Percentiles rank a stretch among this genome's conserved stretches.
These are phyloP conservation scores for Epizoanthus illoricatus DNA, from an alignment of 92 coral and sea anemone genomes.

Conservation along the genomic window DNA sequence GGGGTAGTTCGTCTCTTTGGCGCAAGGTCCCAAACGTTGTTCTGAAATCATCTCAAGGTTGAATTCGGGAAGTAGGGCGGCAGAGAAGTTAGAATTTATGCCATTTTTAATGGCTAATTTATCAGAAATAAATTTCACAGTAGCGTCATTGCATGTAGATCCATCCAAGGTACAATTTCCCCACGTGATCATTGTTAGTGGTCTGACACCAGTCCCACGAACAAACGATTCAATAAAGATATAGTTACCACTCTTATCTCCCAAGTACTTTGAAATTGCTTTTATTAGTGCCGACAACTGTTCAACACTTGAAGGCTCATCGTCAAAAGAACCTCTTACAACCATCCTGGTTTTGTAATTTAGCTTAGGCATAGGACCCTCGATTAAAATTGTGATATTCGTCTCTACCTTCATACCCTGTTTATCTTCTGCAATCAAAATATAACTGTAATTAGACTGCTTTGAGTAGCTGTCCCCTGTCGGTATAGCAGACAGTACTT, in stretches of 20 bases:
- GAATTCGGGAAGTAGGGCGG: slow-evolving; percentile 63
- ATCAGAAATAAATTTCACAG: slow-evolving; percentile 4
- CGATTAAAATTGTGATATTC: slow-evolving; percentile 22
- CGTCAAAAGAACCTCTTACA: slow-evolving; percentile 21
- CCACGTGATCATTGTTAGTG: slow-evolving; percentile 32
- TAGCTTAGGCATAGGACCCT: slow-evolving; percentile 9
- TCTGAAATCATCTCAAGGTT: slow-evolving; percentile 50
- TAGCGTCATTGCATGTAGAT: slow-evolving; percentile 33
- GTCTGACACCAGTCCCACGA: slow-evolving; percentile 39
- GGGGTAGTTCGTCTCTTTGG: slow-evolving; percentile 34
- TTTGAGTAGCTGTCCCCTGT: slow-evolving; percentile 25
- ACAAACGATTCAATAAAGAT: slow-evolving; percentile 33
- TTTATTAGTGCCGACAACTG: slow-evolving; percentile 5
- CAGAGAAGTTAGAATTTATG: slow-evolving; percentile 60
- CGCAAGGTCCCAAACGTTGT: slow-evolving; percentile 69
- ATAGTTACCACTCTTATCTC: slow-evolving; percentile 10
- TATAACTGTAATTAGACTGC: slow-evolving; percentile 40
- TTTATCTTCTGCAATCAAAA: slow-evolving; percentile 43
- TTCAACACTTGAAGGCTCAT: slow-evolving; percentile 12
- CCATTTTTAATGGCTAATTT: not conserved
- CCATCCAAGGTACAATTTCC: slow-evolving; percentile 47
- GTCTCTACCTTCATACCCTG: slow-evolving; percentile 40
- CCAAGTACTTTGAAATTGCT: slow-evolving; percentile 27
- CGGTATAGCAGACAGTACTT: slow-evolving; percentile 30
- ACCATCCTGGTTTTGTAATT: slow-evolving; percentile 37